Evolutionary conservation across 2,797 vertebrate genomes (phyloP).

Genomic region (Aulostomus chinensis): DNA sequence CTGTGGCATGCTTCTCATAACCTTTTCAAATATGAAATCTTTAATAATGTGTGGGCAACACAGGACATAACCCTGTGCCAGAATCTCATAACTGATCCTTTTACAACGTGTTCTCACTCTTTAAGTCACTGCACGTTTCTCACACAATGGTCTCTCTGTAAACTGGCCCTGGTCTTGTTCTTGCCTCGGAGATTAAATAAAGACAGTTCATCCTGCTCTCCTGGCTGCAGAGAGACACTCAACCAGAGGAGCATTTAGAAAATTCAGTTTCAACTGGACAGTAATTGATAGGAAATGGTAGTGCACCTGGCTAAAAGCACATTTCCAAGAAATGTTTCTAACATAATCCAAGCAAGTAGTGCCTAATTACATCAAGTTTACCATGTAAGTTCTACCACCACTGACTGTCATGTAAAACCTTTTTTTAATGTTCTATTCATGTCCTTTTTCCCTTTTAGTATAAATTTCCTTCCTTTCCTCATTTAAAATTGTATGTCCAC

Average conservation of each 20-base stretch:
- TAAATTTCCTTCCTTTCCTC: too few relatives aligned
- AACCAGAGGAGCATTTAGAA: not conserved
- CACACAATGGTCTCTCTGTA: constrained; percentile 19
- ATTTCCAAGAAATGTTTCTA: not conserved
- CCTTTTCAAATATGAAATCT: too few relatives aligned
- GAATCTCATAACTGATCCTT: constrained; percentile 2
- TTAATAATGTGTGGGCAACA: too few relatives aligned
- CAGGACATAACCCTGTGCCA: not conserved
- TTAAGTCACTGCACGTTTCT: constrained; percentile 1
- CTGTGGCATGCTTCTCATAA: too few relatives aligned
- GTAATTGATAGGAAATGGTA: not conserved
- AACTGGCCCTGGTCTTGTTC: not conserved
- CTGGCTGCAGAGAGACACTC: not conserved
- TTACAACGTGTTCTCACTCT: constrained; percentile 3
- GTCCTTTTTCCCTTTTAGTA: too few relatives aligned
- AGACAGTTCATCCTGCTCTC: constrained; percentile 1
- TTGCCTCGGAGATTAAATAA: not conserved
- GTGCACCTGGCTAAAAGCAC: not conserved
- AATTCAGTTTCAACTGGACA: not conserved
- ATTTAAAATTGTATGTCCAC: too few relatives aligned
- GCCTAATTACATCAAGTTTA: too few relatives aligned
- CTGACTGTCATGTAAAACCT: too few relatives aligned
- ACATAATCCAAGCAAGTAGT: too few relatives aligned
- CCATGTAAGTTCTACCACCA: too few relatives aligned
- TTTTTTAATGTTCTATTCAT: too few relatives aligned